Conservation (phyloP, 1,140 invertebrate genomes). For the Cydia amplana region DNA sequence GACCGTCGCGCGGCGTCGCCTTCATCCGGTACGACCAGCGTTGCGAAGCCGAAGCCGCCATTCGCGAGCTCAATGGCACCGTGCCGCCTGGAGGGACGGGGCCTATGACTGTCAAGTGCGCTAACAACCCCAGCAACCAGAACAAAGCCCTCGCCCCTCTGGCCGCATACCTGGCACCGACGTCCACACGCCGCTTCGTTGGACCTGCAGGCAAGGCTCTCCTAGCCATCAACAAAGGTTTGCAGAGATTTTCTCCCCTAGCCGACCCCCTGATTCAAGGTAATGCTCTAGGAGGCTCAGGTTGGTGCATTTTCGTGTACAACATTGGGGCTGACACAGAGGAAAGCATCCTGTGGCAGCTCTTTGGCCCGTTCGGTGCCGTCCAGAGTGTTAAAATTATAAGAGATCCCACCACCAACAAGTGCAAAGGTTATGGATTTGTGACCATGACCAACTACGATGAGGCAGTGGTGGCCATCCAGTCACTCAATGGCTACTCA, state of each 20-base stretch:
- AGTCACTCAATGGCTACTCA: constrained; percentile 93
- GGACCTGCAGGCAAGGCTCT: constrained; percentile 85
- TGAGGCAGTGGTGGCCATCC: constrained; percentile 93
- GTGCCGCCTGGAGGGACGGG: constrained; percentile 81
- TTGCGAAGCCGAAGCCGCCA: constrained; percentile 81
- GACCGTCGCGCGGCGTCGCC: constrained; percentile 81
- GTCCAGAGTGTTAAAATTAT: constrained; percentile 95
- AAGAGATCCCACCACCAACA: constrained; percentile 92
- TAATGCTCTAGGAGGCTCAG: constrained; percentile 86
- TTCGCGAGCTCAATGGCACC: constrained; percentile 82
- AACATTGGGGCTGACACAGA: constrained; percentile 95
- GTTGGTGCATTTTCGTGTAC: constrained; percentile 97
- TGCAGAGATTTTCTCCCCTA: constrained; percentile 91
- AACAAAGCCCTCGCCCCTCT: constrained; percentile 78
- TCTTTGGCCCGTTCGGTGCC: constrained; percentile 95
- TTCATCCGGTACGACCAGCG: constrained; percentile 83
- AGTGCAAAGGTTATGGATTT: constrained; percentile 96
- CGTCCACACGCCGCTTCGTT: constrained; percentile 78
- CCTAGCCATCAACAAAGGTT: constrained; percentile 93
- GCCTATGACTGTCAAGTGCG: constrained; percentile 82
- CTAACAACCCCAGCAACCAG: constrained; percentile 83
- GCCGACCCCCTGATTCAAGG: constrained; percentile 89
- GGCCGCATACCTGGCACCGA: constrained; percentile 77
- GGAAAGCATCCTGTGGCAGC: constrained; percentile 94
- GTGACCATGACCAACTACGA: constrained; percentile 97